phyloP scores from a whole-genome alignment of 2,888 invertebrate species.

The Drosophila antonietae region DNA sequence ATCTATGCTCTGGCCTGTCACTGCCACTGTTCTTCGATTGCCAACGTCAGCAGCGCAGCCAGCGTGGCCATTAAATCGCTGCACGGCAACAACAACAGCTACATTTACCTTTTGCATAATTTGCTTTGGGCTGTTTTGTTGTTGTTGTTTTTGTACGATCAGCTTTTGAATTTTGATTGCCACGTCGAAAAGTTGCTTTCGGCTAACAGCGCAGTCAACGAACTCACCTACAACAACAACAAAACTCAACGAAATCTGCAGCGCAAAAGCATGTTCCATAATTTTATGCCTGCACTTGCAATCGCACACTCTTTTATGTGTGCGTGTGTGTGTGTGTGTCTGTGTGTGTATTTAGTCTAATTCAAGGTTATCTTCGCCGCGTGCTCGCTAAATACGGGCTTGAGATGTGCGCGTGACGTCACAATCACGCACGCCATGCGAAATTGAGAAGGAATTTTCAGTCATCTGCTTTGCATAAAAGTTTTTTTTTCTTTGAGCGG shows the following conservation, averaged over 20 bases:
- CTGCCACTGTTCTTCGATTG: slow-evolving; percentile 29
- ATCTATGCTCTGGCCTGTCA: slow-evolving; percentile 46
- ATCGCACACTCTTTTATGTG: not conserved
- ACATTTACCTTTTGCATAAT: slow-evolving; percentile 40
- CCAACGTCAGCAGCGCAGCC: slow-evolving; percentile 69
- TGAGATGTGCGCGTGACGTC: slow-evolving; percentile 45
- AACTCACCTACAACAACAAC: slow-evolving; percentile 30
- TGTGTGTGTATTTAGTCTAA: slow-evolving; percentile 32
- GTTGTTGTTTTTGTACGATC: slow-evolving; percentile 21
- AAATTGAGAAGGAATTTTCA: not conserved
- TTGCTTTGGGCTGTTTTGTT: slow-evolving; percentile 16
- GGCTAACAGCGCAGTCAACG: slow-evolving; percentile 44
- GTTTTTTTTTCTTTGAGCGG: not conserved
- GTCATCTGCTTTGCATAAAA: not conserved
- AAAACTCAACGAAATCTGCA: slow-evolving; percentile 26
- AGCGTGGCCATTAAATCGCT: slow-evolving; percentile 66
- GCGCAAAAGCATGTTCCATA: slow-evolving; percentile 38
- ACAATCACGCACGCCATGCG: slow-evolving; percentile 18
- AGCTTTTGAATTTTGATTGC: slow-evolving; percentile 49
- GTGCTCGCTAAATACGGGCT: slow-evolving; percentile 31
- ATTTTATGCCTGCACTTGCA: slow-evolving; percentile 40
- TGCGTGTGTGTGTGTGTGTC: slow-evolving; percentile 4
- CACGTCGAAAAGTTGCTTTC: slow-evolving; percentile 39
- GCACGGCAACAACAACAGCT: slow-evolving; percentile 35
- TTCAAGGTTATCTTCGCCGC: slow-evolving; percentile 63